A percentile compares a stretch with the other conserved stretches of the same genome.
These are phyloP conservation scores for Neotragus pygmaeus DNA, from an alignment of 2,113 vertebrate species.

Conservation along the genomic window DNA sequence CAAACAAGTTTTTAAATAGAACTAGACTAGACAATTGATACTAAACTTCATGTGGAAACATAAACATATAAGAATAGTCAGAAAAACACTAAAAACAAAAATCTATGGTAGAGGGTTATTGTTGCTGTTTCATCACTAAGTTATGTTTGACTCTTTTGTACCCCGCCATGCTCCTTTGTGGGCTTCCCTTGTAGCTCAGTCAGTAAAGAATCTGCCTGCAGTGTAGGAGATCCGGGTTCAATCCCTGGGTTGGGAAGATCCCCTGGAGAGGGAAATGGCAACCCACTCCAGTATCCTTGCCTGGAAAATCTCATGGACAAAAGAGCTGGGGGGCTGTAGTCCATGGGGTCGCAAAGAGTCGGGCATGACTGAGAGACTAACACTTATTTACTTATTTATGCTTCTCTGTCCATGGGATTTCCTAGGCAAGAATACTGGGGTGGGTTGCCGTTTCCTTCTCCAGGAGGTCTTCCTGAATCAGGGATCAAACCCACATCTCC, in stretches of 20 bases:
- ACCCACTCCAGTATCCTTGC: not conserved
- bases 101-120: not conserved
- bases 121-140: not conserved
- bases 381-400: not conserved
- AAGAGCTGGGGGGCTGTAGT: not conserved
- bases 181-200: not conserved
- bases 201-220: not conserved
- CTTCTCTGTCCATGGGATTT: not conserved
- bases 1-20: not conserved
- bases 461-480: not conserved
- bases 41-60: not conserved
- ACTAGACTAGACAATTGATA: not conserved
- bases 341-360: not conserved
- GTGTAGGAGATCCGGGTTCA: accelerated
- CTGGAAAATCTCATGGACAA: not conserved
- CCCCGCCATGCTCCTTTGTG: not conserved
- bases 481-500: not conserved
- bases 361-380: not conserved
- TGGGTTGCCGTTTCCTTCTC: not conserved
- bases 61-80: not conserved
- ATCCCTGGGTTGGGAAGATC: not conserved
- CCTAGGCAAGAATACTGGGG: not conserved
- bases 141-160: not conserved
- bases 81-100: not conserved
- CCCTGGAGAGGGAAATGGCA: not conserved